Conservation (phyloP, 2,888 invertebrate species). For the Resseliella maxima region DNA sequence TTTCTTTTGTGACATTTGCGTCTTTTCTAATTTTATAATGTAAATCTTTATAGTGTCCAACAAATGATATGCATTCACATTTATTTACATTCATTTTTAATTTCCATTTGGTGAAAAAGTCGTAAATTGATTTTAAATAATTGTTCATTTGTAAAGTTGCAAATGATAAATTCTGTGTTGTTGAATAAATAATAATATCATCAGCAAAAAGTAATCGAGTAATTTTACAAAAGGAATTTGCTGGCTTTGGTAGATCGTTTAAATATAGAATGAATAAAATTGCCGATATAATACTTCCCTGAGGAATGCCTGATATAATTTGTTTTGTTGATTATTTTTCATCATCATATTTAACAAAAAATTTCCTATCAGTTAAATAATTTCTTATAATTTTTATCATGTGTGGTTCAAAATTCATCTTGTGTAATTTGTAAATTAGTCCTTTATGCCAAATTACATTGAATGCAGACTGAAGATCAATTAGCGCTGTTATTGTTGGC, state of each 20-base stretch:
- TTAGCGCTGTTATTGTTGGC: background rate
- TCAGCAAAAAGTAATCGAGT: background rate
- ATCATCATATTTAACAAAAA: background rate
- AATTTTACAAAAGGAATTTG: background rate
- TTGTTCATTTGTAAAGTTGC: background rate
- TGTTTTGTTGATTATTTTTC: background rate
- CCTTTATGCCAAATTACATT: background rate
- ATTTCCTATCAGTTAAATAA: background rate
- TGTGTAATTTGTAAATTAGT: background rate
- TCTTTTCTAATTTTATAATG: background rate
- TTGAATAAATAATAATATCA: background rate
- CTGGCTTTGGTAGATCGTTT: background rate
- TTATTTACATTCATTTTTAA: conserved; percentile 10
- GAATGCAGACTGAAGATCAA: background rate
- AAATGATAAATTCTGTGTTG: background rate
- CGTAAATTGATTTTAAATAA: background rate
- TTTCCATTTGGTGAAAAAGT: background rate
- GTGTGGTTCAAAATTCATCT: background rate
- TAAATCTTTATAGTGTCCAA: background rate
- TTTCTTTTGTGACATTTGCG: too few relatives aligned
- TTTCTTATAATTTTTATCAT: background rate
- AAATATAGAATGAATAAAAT: background rate
- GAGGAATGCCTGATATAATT: background rate
- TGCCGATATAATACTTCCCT: background rate
- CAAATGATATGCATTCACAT: background rate